phyloP scores from a whole-genome alignment of 2,888 invertebrate genomes.

The Hemaris fuciformis region DNA sequence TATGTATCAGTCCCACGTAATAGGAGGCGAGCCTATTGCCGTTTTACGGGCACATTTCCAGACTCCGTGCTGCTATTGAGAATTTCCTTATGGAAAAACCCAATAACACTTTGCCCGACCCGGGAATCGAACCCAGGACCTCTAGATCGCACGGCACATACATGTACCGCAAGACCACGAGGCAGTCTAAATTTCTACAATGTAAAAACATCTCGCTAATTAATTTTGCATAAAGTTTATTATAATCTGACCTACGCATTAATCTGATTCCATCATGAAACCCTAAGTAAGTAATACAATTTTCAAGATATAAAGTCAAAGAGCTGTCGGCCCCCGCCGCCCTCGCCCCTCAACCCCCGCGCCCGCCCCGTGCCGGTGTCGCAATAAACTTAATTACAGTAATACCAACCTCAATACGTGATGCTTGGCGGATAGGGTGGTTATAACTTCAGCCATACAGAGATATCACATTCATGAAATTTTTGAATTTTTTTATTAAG shows the following conservation, averaged over 20 bases:
- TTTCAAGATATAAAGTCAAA: conserved; percentile 71
- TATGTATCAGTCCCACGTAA: too few species aligned
- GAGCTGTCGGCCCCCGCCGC: conserved; percentile 37
- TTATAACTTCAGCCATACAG: conserved; percentile 11
- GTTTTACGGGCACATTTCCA: too few species aligned
- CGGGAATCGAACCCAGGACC: too few species aligned
- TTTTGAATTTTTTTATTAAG: neutral
- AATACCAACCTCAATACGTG: conserved; percentile 68
- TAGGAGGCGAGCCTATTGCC: too few species aligned
- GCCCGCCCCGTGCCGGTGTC: conserved; percentile 36
- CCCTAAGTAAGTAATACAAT: conserved; percentile 63
- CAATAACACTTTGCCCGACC: too few species aligned
- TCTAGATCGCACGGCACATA: too few species aligned
- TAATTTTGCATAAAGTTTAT: neutral
- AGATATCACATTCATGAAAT: neutral
- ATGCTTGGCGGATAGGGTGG: conserved; percentile 43
- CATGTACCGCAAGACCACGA: too few species aligned
- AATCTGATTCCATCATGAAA: conserved; percentile 18
- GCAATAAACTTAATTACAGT: conserved; percentile 76
- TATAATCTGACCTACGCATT: neutral
- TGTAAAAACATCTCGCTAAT: neutral
- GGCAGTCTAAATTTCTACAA: too few species aligned
- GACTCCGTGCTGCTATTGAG: too few species aligned
- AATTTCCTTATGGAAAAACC: too few species aligned
- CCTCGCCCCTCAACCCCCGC: conserved; percentile 14